These are phyloP conservation scores for Clarias fuscus DNA, from an alignment of 2,797 vertebrate species.

Conservation along the genomic window DNA sequence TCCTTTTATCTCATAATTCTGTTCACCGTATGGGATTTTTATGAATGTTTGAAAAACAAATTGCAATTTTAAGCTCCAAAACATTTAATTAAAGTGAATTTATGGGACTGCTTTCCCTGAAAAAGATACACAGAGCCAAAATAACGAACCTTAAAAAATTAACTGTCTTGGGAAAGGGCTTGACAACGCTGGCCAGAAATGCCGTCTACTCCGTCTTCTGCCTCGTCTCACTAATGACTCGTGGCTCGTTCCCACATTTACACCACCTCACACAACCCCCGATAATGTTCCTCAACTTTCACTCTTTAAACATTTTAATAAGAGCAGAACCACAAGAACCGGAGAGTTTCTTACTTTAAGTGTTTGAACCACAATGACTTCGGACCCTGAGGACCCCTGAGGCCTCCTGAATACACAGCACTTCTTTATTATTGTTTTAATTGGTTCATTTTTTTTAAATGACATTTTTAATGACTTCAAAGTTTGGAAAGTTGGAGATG, in stretches of 20 bases:
- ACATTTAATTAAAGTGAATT: constrained; percentile 10
- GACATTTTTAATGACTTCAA: neutral
- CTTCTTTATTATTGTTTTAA: neutral
- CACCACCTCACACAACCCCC: neutral
- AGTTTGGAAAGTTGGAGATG: neutral
- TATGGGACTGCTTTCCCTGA: neutral
- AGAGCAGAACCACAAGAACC: neutral
- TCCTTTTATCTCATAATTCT: constrained; percentile 19
- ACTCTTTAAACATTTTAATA: neutral
- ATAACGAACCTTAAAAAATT: neutral
- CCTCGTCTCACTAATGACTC: neutral
- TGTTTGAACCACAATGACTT: neutral
- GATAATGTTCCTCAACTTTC: neutral
- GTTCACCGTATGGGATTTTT: constrained; percentile 1
- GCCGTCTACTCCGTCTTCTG: neutral
- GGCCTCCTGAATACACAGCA: neutral
- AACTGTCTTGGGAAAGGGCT: neutral
- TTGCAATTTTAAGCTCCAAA: constrained; percentile 2
- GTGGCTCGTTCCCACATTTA: neutral
- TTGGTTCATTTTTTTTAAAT: neutral
- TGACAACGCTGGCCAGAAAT: neutral
- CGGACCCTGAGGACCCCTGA: neutral
- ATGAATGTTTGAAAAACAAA: constrained; percentile 23
- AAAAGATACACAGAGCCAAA: neutral
- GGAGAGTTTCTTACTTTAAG: neutral